Conservation (phyloP, 2,113 vertebrate species). For the Lycaon pictus region DNA sequence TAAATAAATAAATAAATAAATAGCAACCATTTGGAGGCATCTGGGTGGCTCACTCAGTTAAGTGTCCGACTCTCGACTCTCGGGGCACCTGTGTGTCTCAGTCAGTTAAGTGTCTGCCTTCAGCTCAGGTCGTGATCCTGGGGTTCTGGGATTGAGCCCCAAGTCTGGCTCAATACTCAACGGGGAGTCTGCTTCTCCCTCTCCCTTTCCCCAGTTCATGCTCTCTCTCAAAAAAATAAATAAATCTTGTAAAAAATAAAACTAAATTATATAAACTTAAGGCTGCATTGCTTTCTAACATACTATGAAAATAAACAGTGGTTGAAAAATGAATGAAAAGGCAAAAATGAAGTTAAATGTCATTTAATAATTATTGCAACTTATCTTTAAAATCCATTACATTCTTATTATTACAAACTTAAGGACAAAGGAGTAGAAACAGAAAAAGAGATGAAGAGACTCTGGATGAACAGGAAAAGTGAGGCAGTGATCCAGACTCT, state of each 20-base stretch:
- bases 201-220: no score
- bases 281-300: neutral
- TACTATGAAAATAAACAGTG: slow-evolving; percentile 2
- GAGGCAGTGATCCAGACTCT: neutral
- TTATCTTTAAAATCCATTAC: slow-evolving; percentile 19
- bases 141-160: no score
- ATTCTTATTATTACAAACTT: neutral
- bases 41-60: neutral
- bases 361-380: neutral
- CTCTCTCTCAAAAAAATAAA: neutral
- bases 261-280: neutral
- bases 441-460: neutral
- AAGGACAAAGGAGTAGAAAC: neutral
- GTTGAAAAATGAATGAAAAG: slow-evolving; percentile 20
- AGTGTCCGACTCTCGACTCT: neutral
- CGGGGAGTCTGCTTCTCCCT: no score
- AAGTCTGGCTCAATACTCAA: no score
- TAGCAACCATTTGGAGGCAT: no score
- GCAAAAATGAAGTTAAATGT: neutral
- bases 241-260: neutral
- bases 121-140: no score
- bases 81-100: no score
- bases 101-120: no score
- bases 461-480: neutral
- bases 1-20: no score